Evolutionary conservation across 2,888 invertebrate genomes (phyloP).

Genomic region (Cephus pygmeus): DNA sequence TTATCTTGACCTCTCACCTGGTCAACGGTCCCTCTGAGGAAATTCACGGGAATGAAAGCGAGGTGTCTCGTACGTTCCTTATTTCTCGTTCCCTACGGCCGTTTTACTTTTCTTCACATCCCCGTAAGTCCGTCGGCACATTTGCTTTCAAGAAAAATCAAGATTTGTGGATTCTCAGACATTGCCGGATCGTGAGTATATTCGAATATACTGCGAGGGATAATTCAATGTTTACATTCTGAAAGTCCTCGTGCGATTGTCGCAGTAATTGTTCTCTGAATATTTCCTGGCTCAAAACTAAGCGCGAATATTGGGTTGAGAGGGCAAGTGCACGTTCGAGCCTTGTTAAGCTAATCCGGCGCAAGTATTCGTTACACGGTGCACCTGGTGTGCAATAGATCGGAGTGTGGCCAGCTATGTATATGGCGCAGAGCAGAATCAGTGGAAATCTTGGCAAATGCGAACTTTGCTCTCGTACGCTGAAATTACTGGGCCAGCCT

Average conservation of each 20-base stretch:
- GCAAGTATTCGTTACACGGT: not conserved
- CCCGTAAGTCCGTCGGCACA: not conserved
- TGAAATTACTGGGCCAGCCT: not conserved
- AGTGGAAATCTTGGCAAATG: constrained; percentile 38
- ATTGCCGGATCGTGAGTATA: not conserved
- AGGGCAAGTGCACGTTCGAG: not conserved
- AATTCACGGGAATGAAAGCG: constrained; percentile 25
- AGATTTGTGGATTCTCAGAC: not conserved
- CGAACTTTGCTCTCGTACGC: constrained; percentile 22
- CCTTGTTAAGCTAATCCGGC: not conserved
- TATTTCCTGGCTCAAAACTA: not conserved
- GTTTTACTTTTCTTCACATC: not conserved
- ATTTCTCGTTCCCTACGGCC: not conserved
- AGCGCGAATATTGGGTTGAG: not conserved
- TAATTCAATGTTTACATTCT: not conserved
- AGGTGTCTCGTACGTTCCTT: constrained; percentile 2
- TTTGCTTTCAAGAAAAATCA: not conserved
- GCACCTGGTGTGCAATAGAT: constrained; percentile 33
- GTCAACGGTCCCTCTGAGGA: constrained; percentile 30
- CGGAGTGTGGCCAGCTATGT: constrained; percentile 20
- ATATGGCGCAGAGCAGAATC: constrained; percentile 31
- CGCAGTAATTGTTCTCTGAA: not conserved
- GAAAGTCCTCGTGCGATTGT: not conserved
- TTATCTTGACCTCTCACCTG: constrained; percentile 27
- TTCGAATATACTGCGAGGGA: not conserved